Conservation (phyloP, 2,797 vertebrate genomes). For the Sebastes glaucus region DNA sequence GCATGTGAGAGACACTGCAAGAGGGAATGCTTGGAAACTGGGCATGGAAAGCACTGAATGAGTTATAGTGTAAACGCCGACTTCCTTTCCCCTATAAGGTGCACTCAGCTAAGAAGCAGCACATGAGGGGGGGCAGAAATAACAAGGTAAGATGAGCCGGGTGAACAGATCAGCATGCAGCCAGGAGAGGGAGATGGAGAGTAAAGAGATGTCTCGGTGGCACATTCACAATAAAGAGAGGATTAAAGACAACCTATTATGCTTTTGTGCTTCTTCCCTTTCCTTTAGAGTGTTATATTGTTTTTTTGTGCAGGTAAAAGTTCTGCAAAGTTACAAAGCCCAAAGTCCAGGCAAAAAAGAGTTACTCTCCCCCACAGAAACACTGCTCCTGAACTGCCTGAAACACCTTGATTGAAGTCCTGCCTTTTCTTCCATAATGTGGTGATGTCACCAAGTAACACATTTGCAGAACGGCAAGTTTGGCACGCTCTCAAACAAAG, state of each 20-base stretch:
- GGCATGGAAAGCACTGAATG: conserved; percentile 5
- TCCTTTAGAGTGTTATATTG: too few relatives aligned
- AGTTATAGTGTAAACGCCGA: conserved; percentile 32
- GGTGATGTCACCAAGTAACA: too few relatives aligned
- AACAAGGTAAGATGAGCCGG: conserved; percentile 38
- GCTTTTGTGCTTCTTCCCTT: too few relatives aligned
- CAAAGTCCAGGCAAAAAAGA: too few relatives aligned
- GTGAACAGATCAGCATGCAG: not conserved
- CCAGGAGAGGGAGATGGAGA: conserved; percentile 67
- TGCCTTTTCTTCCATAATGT: too few relatives aligned
- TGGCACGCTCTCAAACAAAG: too few relatives aligned
- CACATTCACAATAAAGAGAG: not conserved
- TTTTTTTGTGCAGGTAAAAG: too few relatives aligned
- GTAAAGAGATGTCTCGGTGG: not conserved
- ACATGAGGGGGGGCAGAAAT: conserved; percentile 27
- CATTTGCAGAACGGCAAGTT: too few relatives aligned
- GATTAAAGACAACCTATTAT: not conserved
- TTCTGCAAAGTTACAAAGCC: too few relatives aligned
- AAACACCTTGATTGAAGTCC: too few relatives aligned
- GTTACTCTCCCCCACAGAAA: too few relatives aligned
- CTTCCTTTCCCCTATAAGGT: conserved; percentile 43
- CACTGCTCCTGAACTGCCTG: too few relatives aligned
- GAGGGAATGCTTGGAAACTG: conserved; percentile 23
- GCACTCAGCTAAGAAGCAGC: conserved; percentile 23
- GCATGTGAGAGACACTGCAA: not conserved